A percentile compares a stretch with the other conserved stretches of the same genome.
These are phyloP conservation scores for Drosophila arizonae DNA, from an alignment of 1,140 invertebrate genomes.

Conservation along the genomic window DNA sequence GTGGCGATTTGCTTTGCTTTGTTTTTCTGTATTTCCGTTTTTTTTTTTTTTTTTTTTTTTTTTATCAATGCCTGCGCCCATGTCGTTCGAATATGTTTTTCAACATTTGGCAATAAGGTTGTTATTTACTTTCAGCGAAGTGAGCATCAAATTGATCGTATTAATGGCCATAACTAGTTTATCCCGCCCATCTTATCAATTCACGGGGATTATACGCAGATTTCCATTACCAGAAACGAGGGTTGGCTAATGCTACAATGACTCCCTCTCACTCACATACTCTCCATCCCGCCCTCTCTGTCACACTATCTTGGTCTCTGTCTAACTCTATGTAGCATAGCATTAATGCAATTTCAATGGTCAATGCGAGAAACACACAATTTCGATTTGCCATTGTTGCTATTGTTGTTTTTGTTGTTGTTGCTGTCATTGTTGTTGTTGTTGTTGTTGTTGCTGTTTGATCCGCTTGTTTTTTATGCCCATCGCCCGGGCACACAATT, in stretches of 20 bases:
- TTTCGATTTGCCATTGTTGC: slow-evolving; percentile 67
- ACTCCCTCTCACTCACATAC: not conserved
- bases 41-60: not conserved
- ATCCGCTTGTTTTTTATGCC: slow-evolving; percentile 77
- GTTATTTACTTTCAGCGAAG: slow-evolving; percentile 78
- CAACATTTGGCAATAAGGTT: slow-evolving; percentile 68
- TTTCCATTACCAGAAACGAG: slow-evolving; percentile 70
- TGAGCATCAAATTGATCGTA: slow-evolving; percentile 83
- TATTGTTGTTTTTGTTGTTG: slow-evolving; percentile 11
- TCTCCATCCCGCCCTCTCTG: not conserved
- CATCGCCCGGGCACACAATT: slow-evolving; percentile 58
- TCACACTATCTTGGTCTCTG: not conserved
- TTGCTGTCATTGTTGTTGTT: slow-evolving; percentile 14
- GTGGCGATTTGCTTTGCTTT: not conserved
- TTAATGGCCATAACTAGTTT: slow-evolving; percentile 83
- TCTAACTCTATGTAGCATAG: slow-evolving; percentile 11
- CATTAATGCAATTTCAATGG: slow-evolving; percentile 79
- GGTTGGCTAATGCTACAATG: slow-evolving; percentile 20
- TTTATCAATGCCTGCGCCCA: not conserved
- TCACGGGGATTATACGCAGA: slow-evolving; percentile 79
- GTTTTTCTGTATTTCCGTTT: not conserved
- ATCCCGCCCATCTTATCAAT: slow-evolving; percentile 81
- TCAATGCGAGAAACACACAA: slow-evolving; percentile 68
- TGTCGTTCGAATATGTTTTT: slow-evolving; percentile 30
- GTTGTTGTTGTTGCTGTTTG: slow-evolving; percentile 56